Percentiles rank a stretch among this genome's conserved stretches.
phyloP scores from a whole-genome alignment of 1,140 invertebrate genomes.

The Cylas formicarius region DNA sequence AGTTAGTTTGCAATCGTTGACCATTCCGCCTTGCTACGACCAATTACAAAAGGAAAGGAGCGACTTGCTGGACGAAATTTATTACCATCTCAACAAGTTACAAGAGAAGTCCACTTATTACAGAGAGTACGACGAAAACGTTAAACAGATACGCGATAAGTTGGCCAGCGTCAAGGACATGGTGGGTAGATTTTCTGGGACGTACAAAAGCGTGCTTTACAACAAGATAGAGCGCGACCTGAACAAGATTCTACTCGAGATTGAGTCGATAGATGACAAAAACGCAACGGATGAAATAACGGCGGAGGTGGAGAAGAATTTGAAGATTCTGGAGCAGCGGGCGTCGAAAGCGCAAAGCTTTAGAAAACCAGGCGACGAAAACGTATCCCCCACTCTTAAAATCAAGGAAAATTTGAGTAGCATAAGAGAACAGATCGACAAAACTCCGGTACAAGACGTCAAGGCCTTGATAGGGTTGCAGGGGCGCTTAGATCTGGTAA shows the following conservation, averaged over 20 bases:
- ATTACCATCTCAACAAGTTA: conserved; percentile 2
- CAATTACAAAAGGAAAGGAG: conserved; percentile 11
- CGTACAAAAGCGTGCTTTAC: conserved; percentile 25
- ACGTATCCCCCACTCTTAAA: conserved; percentile 15
- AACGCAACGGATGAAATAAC: conserved; percentile 14
- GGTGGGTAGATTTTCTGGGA: conserved; percentile 26
- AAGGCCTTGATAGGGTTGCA: conserved; percentile 14
- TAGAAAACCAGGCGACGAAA: conserved; percentile 9
- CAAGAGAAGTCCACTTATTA: conserved; percentile 5
- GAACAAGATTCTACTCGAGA: conserved; percentile 17
- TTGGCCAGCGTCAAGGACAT: conserved; percentile 21
- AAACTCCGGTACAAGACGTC: conserved; percentile 6
- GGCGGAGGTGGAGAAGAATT: conserved; percentile 19
- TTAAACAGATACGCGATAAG: conserved; percentile 16
- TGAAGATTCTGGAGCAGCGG: conserved; percentile 27
- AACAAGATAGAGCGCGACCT: conserved; percentile 27
- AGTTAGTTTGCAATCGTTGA: conserved; percentile 5
- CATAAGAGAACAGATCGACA: conserved; percentile 17
- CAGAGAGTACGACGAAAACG: conserved; percentile 3
- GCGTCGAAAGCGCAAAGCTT: conserved; percentile 22
- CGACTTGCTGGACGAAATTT: conserved; percentile 13
- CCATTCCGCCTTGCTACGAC: conserved; percentile 10
- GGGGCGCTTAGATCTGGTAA: conserved; percentile 20
- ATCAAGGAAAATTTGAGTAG: conserved; percentile 19
- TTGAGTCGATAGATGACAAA: conserved; percentile 12